Base-by-base conservation (phyloP, 2,113 vertebrate species). In the Thermophis baileyi region DNA sequence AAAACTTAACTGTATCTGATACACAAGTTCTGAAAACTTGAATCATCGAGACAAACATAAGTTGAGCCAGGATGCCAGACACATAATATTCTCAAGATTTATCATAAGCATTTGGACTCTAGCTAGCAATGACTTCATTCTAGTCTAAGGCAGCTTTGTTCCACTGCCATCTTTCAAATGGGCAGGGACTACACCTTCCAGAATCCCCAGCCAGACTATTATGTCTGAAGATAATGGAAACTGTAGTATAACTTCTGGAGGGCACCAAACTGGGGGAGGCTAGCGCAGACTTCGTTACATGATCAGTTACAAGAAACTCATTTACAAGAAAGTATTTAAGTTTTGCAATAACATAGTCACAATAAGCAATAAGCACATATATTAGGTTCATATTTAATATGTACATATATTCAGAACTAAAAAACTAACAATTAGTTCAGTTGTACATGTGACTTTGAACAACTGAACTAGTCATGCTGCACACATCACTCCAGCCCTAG, bases 21-120 rank as follows among this genome's bases (percentile, higher is more conserved):
- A 93, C 91, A 93, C 87, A 92, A 63, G 93, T 96, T 96, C 55
- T 91, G 90, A 3, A 2, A 60, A 49, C n/a, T 6, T 94, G 88
- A 96, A 53, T 93, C 51, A 91, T 54, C 60, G 53, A 7, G 0
- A 10, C 25, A 50, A 51, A 51, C 47, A 51, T n/a, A 47, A 87
- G 50, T 51, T 51, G 87, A 88, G 35, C 3, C 87, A 88, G 50
- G 50, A 88, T 35, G 47, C 49, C 25, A 40, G 27, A 51, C 12
- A 16, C 49, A n/a, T 44, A 40, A 44, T 88, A 20, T 51, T 53
- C 27, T 88, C n/a, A 51, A 20, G 87, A 18, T 7, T 25, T n/a
- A 88, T 81, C 14, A 88, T 12, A 12, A 50, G 6, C 25, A 40
- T 87, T 51, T 88, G 30, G 50, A 51, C 49, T 88, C 2, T 30